A percentile compares a stretch with the other conserved stretches of the same genome.
Conservation (phyloP, 2,888 invertebrate species). For the Altica lythri region DNA sequence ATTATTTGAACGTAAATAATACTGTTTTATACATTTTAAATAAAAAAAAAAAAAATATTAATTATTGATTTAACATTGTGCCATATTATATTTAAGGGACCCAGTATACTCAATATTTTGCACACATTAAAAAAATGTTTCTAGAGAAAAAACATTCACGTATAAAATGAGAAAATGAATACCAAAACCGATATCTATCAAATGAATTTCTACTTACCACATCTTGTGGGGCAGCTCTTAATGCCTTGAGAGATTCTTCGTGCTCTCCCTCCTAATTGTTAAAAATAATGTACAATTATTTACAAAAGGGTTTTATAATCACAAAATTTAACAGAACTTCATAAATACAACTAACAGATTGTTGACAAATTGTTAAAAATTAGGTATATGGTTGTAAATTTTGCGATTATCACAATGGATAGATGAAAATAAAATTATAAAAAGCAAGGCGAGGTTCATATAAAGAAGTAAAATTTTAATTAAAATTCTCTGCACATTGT, state of each 20-base stretch:
- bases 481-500: too few species aligned
- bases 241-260: conserved; percentile 57
- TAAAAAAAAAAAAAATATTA: too few species aligned
- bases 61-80: background rate
- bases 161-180: too few species aligned
- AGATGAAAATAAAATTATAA: too few species aligned
- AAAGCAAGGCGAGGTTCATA: too few species aligned
- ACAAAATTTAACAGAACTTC: background rate
- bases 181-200: too few species aligned
- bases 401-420: background rate
- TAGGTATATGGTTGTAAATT: background rate
- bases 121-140: too few species aligned
- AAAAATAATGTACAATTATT: conserved; percentile 37
- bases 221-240: conserved; percentile 56
- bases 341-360: too few species aligned
- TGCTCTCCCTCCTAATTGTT: conserved; percentile 56
- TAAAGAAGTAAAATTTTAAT: too few species aligned
- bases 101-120: too few species aligned
- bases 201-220: conserved; percentile 49
- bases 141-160: too few species aligned
- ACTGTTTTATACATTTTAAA: background rate
- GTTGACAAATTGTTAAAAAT: background rate
- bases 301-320: conserved; percentile 15
- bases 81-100: background rate
- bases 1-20: too few species aligned